These are phyloP conservation scores for Oryzias curvinotus DNA, from an alignment of 2,113 vertebrate genomes.

Conservation along the genomic window DNA sequence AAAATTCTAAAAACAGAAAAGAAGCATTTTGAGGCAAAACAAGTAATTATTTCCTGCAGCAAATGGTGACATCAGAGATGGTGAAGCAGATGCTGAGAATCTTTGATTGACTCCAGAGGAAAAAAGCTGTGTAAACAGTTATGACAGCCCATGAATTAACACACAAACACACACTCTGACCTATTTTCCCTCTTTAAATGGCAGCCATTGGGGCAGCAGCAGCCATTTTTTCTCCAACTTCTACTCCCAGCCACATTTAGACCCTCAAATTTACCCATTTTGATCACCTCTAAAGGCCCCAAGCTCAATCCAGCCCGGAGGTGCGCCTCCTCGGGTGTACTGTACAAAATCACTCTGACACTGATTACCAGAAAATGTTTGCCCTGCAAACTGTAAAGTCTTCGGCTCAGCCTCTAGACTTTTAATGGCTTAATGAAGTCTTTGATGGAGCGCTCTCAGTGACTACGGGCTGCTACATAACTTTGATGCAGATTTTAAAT, in stretches of 20 bases:
- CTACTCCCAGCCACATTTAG: constrained; percentile 25
- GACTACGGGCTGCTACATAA: constrained; percentile 58
- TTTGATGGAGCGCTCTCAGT: constrained; percentile 58
- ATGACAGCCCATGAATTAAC: constrained; percentile 59
- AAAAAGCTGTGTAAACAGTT: constrained; percentile 58
- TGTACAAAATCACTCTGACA: constrained; percentile 64
- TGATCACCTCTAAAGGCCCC: constrained; percentile 45
- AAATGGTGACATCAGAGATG: constrained; percentile 35
- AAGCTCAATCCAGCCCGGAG: constrained; percentile 37
- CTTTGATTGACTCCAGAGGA: constrained; percentile 65
- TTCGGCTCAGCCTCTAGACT: constrained; percentile 51
- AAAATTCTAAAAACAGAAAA: constrained; percentile 34
- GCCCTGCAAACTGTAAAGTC: constrained; percentile 49
- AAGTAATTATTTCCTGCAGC: constrained; percentile 57
- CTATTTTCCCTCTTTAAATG: constrained; percentile 50
- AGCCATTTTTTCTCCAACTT: constrained; percentile 22
- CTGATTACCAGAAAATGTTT: constrained; percentile 63
- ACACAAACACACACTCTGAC: constrained; percentile 41
- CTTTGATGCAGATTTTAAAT: constrained; percentile 58
- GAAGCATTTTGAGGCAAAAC: constrained; percentile 35
- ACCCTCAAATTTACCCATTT: constrained; percentile 34
- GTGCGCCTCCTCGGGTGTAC: constrained; percentile 25
- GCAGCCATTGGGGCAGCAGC: constrained; percentile 23
- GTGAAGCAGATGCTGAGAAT: constrained; percentile 59
- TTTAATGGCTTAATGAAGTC: constrained; percentile 56